Evolutionary conservation across 2,797 vertebrate genomes (phyloP).

Genomic region (Nasua narica): DNA sequence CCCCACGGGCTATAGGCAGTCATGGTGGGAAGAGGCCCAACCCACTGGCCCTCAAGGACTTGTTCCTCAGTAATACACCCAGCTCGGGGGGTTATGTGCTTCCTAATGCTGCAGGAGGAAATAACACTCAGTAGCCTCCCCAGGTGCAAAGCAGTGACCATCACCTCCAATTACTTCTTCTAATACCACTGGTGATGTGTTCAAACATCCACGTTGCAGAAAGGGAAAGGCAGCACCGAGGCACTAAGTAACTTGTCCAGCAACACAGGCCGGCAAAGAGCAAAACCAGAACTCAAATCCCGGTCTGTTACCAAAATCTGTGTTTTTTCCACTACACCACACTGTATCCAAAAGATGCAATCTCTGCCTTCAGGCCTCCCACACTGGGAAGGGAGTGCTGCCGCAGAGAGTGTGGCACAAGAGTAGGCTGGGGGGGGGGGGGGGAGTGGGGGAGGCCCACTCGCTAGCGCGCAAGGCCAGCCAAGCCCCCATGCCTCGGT

Average conservation of each 20-base stretch:
- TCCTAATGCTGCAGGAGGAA: neutral
- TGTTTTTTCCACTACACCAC: neutral
- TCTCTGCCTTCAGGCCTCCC: neutral
- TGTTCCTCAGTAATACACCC: neutral
- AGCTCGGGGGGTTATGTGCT: too few relatives aligned
- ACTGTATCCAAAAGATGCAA: rapidly evolving
- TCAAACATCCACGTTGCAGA: neutral
- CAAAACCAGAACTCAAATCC: neutral
- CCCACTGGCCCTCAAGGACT: neutral
- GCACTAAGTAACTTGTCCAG: neutral
- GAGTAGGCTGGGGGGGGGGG: neutral
- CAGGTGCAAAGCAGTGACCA: neutral
- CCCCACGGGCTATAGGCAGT: neutral
- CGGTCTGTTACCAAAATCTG: neutral
- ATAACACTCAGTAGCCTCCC: neutral
- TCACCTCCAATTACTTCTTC: neutral
- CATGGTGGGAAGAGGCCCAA: neutral
- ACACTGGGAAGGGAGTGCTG: neutral
- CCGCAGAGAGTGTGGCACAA: neutral
- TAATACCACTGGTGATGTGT: neutral
- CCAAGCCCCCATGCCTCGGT: neutral
- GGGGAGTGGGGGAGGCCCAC: neutral
- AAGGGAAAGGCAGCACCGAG: neutral
- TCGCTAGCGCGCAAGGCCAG: neutral
- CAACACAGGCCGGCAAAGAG: neutral